A percentile compares a stretch with the other conserved stretches of the same genome.
These are phyloP conservation scores for Saimiri boliviensis DNA, from an alignment of 2,113 vertebrate genomes.

Conservation along the genomic window DNA sequence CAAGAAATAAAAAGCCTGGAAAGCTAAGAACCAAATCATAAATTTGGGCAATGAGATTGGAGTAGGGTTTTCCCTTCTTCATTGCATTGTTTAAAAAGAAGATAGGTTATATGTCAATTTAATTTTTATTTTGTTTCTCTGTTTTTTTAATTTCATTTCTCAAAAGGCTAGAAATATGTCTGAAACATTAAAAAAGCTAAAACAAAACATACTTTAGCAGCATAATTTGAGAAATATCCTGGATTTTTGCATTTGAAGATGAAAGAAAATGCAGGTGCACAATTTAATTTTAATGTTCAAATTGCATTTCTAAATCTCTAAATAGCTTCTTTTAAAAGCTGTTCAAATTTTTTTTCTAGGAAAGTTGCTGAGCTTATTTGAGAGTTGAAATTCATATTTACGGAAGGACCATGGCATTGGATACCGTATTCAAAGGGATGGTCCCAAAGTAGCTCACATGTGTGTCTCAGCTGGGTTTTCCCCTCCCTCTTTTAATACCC, in stretches of 20 bases:
- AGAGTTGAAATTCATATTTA: background rate
- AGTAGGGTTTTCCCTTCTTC: background rate
- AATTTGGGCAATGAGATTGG: background rate
- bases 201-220: background rate
- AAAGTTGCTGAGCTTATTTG: background rate
- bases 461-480: background rate
- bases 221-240: background rate
- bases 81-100: background rate
- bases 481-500: background rate
- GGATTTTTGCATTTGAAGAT: constrained; percentile 21
- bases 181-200: background rate
- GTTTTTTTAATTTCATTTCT: background rate
- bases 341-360: background rate
- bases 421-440: background rate
- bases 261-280: constrained; percentile 23
- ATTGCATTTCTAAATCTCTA: constrained; percentile 11
- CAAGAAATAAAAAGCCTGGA: background rate
- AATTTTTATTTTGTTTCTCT: constrained; percentile 9
- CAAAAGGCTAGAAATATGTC: background rate
- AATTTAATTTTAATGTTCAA: background rate
- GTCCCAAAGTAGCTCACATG: background rate
- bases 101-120: background rate
- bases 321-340: constrained; percentile 13
- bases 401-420: background rate
- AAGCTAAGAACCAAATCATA: background rate